phyloP scores from a whole-genome alignment of 2,113 vertebrate genomes.

The Dolichotis patagonum region DNA sequence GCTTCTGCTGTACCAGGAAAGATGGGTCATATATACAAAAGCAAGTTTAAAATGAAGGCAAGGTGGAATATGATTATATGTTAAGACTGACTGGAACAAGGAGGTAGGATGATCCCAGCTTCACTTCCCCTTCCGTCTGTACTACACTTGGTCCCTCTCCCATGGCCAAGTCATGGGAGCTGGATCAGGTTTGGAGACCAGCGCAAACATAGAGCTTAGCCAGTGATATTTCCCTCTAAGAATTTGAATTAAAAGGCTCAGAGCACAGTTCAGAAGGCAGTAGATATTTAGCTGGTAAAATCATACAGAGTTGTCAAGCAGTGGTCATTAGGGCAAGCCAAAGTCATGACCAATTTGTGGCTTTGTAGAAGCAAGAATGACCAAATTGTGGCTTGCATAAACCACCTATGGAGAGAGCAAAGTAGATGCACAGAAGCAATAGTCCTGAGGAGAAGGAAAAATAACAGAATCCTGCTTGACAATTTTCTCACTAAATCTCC shows the following conservation, averaged over 20 bases:
- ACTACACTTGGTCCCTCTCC: neutral
- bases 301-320: neutral
- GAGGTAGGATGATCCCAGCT: neutral
- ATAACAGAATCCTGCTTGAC: neutral
- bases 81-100: neutral
- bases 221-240: neutral
- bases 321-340: neutral
- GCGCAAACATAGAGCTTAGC: neutral
- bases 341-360: neutral
- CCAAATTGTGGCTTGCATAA: neutral
- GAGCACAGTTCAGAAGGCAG: neutral
- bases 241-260: constrained; percentile 32
- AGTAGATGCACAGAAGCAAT: neutral
- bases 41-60: constrained; percentile 18
- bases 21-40: neutral
- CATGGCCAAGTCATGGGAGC: neutral
- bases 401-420: neutral
- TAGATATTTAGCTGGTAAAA: neutral
- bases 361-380: neutral
- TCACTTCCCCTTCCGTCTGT: neutral
- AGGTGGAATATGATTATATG: neutral
- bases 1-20: constrained; percentile 16
- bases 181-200: neutral
- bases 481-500: neutral
- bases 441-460: constrained; percentile 3